A percentile compares a stretch with the other conserved stretches of the same genome.
Conservation (phyloP, 2,797 vertebrate genomes). For the Heterohyrax brucei region DNA sequence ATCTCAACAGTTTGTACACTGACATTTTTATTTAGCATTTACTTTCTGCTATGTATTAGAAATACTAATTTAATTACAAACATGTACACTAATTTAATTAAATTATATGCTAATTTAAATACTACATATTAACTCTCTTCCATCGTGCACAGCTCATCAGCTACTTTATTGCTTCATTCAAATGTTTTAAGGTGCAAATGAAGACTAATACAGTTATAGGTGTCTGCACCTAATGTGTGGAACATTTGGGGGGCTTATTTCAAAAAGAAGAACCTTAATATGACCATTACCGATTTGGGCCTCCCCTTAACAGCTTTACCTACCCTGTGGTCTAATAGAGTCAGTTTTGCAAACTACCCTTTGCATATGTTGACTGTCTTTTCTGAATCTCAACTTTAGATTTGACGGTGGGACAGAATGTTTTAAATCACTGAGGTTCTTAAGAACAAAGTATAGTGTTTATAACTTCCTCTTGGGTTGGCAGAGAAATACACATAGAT, state of each 20-base stretch:
- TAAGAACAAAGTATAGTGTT: not conserved
- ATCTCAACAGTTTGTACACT: not conserved
- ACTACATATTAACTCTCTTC: conserved; percentile 22
- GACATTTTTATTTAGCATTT: conserved; percentile 52
- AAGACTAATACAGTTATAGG: not conserved
- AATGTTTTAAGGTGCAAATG: not conserved
- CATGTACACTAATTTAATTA: too few species aligned
- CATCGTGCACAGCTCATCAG: not conserved
- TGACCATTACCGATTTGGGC: not conserved
- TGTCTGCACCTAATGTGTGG: conserved; percentile 38
- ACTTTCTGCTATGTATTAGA: not conserved
- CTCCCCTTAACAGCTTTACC: not conserved
- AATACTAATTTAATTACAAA: too few species aligned
- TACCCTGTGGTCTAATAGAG: not conserved
- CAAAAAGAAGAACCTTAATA: conserved; percentile 31
- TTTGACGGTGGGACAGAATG: not conserved
- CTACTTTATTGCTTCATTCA: not conserved
- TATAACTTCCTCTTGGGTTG: not conserved
- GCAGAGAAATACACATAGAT: not conserved
- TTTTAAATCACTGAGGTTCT: conserved; percentile 53
- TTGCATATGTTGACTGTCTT: conserved; percentile 28
- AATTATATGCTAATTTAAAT: too few species aligned
- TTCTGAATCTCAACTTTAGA: conserved; percentile 32
- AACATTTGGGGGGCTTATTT: conserved; percentile 27
- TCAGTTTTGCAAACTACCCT: not conserved